phyloP scores from a whole-genome alignment of 2,888 invertebrate genomes.

The Neria commutata region DNA sequence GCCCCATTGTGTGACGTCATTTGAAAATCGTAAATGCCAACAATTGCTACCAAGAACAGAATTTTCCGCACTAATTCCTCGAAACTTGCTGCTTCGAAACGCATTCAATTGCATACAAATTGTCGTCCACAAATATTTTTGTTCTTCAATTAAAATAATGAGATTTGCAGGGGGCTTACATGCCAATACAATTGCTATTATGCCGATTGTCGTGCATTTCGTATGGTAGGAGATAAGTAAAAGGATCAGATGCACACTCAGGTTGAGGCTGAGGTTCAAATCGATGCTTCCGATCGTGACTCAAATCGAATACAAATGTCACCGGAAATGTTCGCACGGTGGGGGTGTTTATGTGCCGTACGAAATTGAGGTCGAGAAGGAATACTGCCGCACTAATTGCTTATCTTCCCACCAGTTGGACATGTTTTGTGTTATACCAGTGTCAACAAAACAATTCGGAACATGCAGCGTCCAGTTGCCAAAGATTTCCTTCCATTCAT shows the following conservation, averaged over 20 bases:
- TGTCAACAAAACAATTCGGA: neutral
- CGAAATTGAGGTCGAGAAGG: neutral
- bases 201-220: neutral
- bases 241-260: neutral
- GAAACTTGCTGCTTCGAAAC: neutral
- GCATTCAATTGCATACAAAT: too few species aligned
- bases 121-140: too few species aligned
- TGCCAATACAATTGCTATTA: neutral
- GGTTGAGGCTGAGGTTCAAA: neutral
- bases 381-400: neutral
- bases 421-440: neutral
- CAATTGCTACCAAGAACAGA: neutral
- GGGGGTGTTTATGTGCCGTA: neutral
- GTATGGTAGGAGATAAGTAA: conserved; percentile 2
- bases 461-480: too few species aligned
- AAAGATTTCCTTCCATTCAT: too few species aligned
- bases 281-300: too few species aligned
- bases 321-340: neutral
- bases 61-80: neutral
- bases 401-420: neutral
- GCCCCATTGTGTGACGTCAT: neutral
- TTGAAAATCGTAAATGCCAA: neutral
- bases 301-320: neutral
- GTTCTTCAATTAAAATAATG: neutral
- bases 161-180: conserved; percentile 1